These are phyloP conservation scores for Abscondita cerata DNA, from an alignment of 2,888 invertebrate genomes.

Conservation along the genomic window DNA sequence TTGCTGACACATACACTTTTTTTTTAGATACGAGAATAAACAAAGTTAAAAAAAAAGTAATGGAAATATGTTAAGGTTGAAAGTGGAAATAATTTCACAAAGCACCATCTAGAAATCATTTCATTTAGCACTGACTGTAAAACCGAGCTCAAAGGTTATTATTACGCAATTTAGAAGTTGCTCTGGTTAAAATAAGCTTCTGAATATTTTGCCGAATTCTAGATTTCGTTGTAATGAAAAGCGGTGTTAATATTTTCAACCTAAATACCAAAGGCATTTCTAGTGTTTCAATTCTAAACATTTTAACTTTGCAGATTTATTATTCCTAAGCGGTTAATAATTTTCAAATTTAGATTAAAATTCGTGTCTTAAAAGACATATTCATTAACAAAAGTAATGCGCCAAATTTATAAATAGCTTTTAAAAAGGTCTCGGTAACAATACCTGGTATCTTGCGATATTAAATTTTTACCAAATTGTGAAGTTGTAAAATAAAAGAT, in stretches of 20 bases:
- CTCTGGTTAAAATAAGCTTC: constrained; percentile 20
- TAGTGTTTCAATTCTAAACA: too few species aligned
- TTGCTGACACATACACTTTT: too few species aligned
- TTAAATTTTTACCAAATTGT: too few species aligned
- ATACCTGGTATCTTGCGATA: too few species aligned
- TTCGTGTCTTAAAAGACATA: too few species aligned
- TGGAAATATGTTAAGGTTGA: constrained; percentile 35
- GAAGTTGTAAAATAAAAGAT: too few species aligned
- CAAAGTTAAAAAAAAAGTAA: constrained; percentile 19
- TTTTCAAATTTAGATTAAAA: too few species aligned
- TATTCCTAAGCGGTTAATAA: not conserved
- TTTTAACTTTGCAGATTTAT: not conserved
- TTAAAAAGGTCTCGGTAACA: too few species aligned
- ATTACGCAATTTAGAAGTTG: constrained; percentile 36
- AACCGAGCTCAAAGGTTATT: constrained; percentile 39
- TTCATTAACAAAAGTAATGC: too few species aligned
- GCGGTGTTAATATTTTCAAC: not conserved
- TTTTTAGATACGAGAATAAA: too few species aligned
- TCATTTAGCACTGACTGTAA: constrained; percentile 35
- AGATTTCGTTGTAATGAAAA: constrained; percentile 14
- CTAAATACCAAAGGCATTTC: too few species aligned
- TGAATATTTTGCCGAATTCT: constrained; percentile 24
- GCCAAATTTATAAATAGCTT: too few species aligned
- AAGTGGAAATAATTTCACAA: constrained; percentile 39
- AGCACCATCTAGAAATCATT: constrained; percentile 40